These are phyloP conservation scores for Melinaea marsaeus DNA, from an alignment of 2,888 invertebrate species.

Conservation along the genomic window DNA sequence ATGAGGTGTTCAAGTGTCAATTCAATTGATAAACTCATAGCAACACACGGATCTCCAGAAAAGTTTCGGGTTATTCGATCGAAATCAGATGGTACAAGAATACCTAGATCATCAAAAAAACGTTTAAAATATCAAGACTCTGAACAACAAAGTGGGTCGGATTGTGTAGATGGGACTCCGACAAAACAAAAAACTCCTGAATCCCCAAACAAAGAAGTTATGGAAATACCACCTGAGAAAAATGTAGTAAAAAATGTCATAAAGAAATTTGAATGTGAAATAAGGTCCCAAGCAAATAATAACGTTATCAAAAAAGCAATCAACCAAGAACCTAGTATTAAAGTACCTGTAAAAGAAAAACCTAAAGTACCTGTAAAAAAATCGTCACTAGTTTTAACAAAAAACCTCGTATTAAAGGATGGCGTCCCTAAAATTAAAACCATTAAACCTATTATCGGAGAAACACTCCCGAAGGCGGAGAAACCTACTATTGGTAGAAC, in stretches of 20 bases:
- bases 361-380: constrained; percentile 80
- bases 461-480: constrained; percentile 41
- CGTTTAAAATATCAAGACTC: constrained; percentile 58
- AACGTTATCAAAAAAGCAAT: constrained; percentile 60
- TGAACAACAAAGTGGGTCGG: constrained; percentile 61
- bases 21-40: constrained; percentile 62
- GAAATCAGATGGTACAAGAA: constrained; percentile 70
- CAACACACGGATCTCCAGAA: constrained; percentile 48
- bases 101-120: constrained; percentile 65
- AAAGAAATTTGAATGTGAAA: constrained; percentile 72
- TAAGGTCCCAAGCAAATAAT: constrained; percentile 57
- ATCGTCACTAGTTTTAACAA: constrained; percentile 72
- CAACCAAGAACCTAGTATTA: constrained; percentile 44
- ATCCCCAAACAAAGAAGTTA: constrained; percentile 35
- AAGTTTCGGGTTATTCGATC: constrained; percentile 66
- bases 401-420: constrained; percentile 73
- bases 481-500: constrained; percentile 31
- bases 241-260: constrained; percentile 67
- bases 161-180: constrained; percentile 63
- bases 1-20: constrained; percentile 74
- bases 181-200: constrained; percentile 40
- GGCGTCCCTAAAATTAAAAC: constrained; percentile 74
- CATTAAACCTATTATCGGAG: constrained; percentile 52
- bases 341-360: constrained; percentile 65
- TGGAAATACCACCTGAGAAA: constrained; percentile 42